phyloP scores from a whole-genome alignment of 2,888 invertebrate species.

The Diabrotica balteata region DNA sequence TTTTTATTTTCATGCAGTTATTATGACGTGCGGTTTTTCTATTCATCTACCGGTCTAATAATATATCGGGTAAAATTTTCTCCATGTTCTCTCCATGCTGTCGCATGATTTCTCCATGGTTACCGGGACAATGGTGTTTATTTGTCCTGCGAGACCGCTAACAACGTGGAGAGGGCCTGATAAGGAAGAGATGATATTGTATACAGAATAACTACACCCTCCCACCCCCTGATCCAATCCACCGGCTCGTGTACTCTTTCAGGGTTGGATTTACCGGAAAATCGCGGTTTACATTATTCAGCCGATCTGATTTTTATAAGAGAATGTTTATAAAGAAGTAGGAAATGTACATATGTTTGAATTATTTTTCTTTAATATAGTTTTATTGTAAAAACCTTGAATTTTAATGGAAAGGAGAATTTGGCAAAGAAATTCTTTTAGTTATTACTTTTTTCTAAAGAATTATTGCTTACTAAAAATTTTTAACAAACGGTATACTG shows the following conservation, averaged over 20 bases:
- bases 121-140: conserved; percentile 63
- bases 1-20: too few relatives aligned
- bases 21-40: neutral
- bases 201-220: conserved; percentile 55
- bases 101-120: conserved; percentile 63
- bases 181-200: conserved; percentile 62
- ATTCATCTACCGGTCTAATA: conserved; percentile 32
- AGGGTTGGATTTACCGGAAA: conserved; percentile 23
- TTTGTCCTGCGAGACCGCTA: conserved; percentile 63
- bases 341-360: neutral
- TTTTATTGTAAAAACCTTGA: too few relatives aligned
- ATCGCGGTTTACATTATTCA: neutral
- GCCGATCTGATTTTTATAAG: neutral
- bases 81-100: conserved; percentile 55
- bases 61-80: conserved; percentile 44
- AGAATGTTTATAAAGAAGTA: neutral
- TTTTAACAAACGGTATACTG: too few relatives aligned
- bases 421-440: too few relatives aligned
- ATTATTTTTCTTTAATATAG: neutral
- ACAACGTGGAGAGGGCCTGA: conserved; percentile 61
- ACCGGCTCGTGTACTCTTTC: conserved; percentile 17
- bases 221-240: conserved; percentile 26
- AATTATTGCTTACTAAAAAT: too few relatives aligned
- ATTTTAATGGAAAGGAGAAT: too few relatives aligned
- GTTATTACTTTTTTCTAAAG: too few relatives aligned